Evolutionary conservation across 2,888 invertebrate genomes (phyloP), one percentile per base, ranked within the genome.

Genomic region (Machimus rusticus): DNA sequence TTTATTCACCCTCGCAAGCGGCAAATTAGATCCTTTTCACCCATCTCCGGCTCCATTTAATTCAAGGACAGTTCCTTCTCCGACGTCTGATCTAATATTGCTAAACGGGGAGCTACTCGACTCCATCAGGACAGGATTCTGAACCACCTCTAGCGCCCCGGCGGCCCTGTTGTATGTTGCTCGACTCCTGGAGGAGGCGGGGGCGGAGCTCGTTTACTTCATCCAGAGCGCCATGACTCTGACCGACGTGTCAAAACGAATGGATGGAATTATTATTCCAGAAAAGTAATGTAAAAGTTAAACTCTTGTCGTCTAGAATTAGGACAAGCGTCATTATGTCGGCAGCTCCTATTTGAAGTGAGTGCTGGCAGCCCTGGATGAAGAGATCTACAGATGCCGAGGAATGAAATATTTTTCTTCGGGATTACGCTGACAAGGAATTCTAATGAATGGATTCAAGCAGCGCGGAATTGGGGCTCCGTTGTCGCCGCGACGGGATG

Each of bases 301-400:
- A 84, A 84, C 66, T 84, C 84, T 66, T 84, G 84, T 84, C 23
- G 66, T 31, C 66, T 16, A 19, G 66, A 66, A 84, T 84, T 84
- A 74, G 84, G 84, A 84, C 84, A 84, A 84, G 84, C 34, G 84
- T 84, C 84, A 84, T 84, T 84, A 84, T 84, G 74, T 84, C 74
- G 74, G 37, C 37, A 84, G 37, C n/a, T 84, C 39, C 84, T 66
- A 84, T 84, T 84, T 84, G 66, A 39, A 66, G 23, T 39, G 23
- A 28, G 23, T 57, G 57, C 51, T 46, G 43, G 66, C 28, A 66
- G 19, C 8, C 8, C 66, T 12, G 66, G 23, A 19, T 23, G 28
- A 66, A 66, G 66, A 66, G 23, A 66, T 19, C 23, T 66, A 8
- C 66, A 66, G 23, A 12, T 46, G 46, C 79, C n/a, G 28, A 37